Evolutionary conservation across 2,888 invertebrate genomes (phyloP).

Genomic region (Nasonia oneida): DNA sequence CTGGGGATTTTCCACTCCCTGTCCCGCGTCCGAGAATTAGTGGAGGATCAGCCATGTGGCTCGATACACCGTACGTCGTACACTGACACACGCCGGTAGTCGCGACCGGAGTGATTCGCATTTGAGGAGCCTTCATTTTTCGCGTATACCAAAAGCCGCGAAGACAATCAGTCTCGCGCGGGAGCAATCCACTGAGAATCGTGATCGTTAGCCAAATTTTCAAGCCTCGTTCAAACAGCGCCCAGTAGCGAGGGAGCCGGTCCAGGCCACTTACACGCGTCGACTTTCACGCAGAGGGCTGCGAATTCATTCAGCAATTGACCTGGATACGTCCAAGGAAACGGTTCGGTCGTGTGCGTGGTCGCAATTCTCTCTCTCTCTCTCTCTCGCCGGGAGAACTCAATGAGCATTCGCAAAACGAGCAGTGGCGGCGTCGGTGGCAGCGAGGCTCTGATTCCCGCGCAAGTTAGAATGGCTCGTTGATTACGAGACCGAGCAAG

Average conservation of each 20-base stretch:
- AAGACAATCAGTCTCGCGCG: slow-evolving; percentile 4
- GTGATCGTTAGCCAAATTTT: background rate
- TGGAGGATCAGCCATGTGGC: slow-evolving; percentile 28
- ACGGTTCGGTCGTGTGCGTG: slow-evolving; percentile 40
- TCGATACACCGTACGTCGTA: background rate
- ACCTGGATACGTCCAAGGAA: slow-evolving; percentile 42
- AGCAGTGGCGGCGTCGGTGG: slow-evolving; percentile 37
- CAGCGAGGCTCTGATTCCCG: slow-evolving; percentile 46
- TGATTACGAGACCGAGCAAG: slow-evolving; percentile 53
- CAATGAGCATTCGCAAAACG: slow-evolving; percentile 52
- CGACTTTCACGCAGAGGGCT: background rate
- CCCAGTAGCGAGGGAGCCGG: background rate
- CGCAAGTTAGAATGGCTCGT: slow-evolving; percentile 55
- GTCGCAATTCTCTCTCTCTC: slow-evolving; percentile 14
- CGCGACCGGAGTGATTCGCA: background rate
- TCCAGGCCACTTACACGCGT: background rate
- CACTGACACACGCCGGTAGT: slow-evolving; percentile 44
- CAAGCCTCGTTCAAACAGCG: background rate
- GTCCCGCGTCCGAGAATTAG: slow-evolving; percentile 40
- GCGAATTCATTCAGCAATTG: slow-evolving; percentile 23
- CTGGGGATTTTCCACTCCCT: slow-evolving; percentile 44
- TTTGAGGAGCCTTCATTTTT: background rate
- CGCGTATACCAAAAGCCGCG: background rate
- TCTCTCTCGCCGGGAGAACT: slow-evolving; percentile 3
- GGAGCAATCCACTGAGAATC: background rate